Evolutionary conservation across 2,888 invertebrate species (phyloP).

Genomic region (Lepidochrysops patricia): DNA sequence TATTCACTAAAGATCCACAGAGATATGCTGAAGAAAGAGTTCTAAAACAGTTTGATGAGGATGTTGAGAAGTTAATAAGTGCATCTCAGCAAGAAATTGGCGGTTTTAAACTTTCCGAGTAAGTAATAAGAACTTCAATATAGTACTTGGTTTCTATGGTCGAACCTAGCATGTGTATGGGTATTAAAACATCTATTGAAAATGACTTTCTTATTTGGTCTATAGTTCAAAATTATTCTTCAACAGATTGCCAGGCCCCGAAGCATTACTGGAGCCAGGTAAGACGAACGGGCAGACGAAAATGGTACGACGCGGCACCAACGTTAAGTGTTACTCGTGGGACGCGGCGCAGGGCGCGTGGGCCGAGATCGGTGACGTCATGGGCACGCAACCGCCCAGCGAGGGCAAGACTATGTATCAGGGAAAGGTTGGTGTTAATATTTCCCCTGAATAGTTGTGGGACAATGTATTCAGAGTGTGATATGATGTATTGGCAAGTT

Average conservation of each 20-base stretch:
- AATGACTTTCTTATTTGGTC: no score
- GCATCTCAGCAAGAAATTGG: constrained; percentile 83
- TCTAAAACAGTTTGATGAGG: constrained; percentile 80
- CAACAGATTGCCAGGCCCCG: constrained; percentile 85
- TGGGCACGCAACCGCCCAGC: constrained; percentile 82
- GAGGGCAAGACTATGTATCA: constrained; percentile 87
- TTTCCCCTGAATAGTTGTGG: no score
- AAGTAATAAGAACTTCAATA: constrained; percentile 34
- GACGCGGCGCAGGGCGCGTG: constrained; percentile 78
- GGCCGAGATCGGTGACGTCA: constrained; percentile 92
- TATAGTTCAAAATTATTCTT: background rate
- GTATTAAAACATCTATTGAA: no score
- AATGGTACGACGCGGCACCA: constrained; percentile 81
- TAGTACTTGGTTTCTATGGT: no score
- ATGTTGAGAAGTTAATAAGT: constrained; percentile 78
- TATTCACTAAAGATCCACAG: constrained; percentile 84
- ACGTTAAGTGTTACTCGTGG: constrained; percentile 88
- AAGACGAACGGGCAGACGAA: constrained; percentile 88
- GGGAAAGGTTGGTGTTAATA: constrained; percentile 78
- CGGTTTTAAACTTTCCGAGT: constrained; percentile 90
- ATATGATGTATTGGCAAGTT: no score
- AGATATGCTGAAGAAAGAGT: constrained; percentile 79
- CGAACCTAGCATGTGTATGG: no score
- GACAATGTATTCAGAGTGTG: no score
- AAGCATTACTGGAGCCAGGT: constrained; percentile 84